These are phyloP conservation scores for Holotrichia oblita DNA, from an alignment of 1,140 invertebrate genomes.

Conservation along the genomic window DNA sequence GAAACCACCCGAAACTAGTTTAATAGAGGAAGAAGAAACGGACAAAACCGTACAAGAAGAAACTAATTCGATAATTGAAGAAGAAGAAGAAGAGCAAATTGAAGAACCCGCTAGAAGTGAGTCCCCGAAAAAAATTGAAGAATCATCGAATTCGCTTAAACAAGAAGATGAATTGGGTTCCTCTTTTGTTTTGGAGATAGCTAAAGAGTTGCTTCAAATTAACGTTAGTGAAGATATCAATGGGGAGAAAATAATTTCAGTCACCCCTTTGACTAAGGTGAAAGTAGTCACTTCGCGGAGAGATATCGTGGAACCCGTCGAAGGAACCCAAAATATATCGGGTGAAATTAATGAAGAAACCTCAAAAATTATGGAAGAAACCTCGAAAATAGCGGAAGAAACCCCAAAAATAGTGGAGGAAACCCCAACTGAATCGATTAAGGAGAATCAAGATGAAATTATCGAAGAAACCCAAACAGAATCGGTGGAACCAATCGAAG, in stretches of 20 bases:
- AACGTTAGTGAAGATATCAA: slow-evolving; percentile 51
- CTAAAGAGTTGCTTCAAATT: slow-evolving; percentile 56
- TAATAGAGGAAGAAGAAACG: background rate
- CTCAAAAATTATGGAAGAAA: background rate
- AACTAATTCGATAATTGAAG: background rate
- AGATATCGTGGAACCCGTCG: background rate
- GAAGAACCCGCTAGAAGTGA: background rate
- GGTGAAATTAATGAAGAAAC: background rate
- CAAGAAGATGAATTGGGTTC: slow-evolving; percentile 2
- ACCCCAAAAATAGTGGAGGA: background rate
- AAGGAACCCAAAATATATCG: background rate
- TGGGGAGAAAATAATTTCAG: slow-evolving; percentile 55
- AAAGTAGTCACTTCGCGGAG: slow-evolving; percentile 44
- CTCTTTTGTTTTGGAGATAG: slow-evolving; percentile 52
- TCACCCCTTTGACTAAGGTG: slow-evolving; percentile 51
- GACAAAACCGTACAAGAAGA: background rate
- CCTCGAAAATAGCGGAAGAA: background rate
- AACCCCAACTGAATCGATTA: no score
- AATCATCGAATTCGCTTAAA: background rate
- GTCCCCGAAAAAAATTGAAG: background rate
- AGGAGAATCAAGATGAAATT: no score
- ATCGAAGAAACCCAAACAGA: no score
- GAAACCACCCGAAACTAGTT: no score
- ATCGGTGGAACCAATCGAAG: no score
- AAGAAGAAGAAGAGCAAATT: background rate